Conservation (phyloP, 37 sponge, comb jelly and placozoan species). For the Beroe forskalii region DNA sequence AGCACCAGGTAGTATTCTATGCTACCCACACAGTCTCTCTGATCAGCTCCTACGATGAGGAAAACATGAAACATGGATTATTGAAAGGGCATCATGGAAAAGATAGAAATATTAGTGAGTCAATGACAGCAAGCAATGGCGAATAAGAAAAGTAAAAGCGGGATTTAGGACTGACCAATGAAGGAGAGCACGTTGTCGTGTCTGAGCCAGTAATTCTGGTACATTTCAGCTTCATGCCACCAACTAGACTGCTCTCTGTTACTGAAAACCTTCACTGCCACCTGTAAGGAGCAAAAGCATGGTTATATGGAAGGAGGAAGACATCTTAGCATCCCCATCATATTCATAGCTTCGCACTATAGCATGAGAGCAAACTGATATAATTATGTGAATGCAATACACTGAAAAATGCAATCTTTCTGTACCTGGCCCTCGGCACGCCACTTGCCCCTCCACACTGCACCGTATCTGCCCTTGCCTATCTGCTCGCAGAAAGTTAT, state of each 20-base stretch:
- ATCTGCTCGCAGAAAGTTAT: constrained; percentile 50
- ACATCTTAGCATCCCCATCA: too few species aligned
- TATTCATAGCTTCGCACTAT: too few species aligned
- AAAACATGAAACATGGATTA: neutral
- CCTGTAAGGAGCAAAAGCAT: neutral
- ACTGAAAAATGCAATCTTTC: too few species aligned
- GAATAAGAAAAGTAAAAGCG: neutral
- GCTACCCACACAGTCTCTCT: constrained; percentile 30
- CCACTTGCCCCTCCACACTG: constrained; percentile 34
- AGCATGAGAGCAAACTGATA: too few species aligned
- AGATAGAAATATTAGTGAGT: neutral
- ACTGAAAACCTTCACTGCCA: constrained; percentile 58
- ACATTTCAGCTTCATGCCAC: constrained; percentile 65
- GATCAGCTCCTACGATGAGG: constrained; percentile 8
- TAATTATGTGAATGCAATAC: too few species aligned
- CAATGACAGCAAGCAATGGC: neutral
- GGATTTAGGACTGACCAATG: too few species aligned
- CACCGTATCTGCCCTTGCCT: constrained; percentile 51
- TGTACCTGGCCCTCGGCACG: constrained; percentile 41
- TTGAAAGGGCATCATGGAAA: too few species aligned
- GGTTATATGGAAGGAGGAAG: neutral
- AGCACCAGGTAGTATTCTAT: constrained; percentile 61
- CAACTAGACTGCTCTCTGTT: constrained; percentile 32
- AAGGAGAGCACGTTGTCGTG: constrained; percentile 60
- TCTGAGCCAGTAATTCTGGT: constrained; percentile 59